These are phyloP conservation scores for Champsocephalus esox DNA, from an alignment of 2,797 vertebrate genomes.

Conservation along the genomic window DNA sequence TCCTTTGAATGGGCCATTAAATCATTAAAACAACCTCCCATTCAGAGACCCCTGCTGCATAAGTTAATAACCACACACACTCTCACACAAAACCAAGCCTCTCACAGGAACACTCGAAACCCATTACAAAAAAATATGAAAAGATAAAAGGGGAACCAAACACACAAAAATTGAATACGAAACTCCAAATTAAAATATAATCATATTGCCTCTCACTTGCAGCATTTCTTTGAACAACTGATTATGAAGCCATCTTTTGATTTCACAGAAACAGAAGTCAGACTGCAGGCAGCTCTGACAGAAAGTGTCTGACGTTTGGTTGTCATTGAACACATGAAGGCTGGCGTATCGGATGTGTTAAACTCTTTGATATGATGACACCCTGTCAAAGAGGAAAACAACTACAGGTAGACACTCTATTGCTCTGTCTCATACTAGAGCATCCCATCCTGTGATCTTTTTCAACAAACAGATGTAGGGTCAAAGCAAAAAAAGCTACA, in stretches of 20 bases:
- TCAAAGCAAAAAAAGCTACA: constrained; percentile 15
- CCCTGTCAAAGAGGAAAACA: not conserved
- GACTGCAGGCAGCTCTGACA: constrained; percentile 17
- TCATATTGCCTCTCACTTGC: constrained; percentile 28
- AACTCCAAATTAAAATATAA: constrained; percentile 36
- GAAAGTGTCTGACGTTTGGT: not conserved
- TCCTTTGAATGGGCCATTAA: constrained; percentile 70
- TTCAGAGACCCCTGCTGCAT: constrained; percentile 62
- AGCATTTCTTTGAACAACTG: constrained; percentile 30
- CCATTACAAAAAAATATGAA: constrained; percentile 27
- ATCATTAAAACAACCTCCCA: constrained; percentile 71
- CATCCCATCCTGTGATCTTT: constrained; percentile 12
- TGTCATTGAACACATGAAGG: not conserved
- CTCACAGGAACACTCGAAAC: constrained; percentile 43
- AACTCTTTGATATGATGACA: not conserved
- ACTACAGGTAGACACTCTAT: not conserved
- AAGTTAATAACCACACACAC: constrained; percentile 59
- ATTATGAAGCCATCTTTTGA: constrained; percentile 41
- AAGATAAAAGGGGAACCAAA: constrained; percentile 46
- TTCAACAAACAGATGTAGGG: constrained; percentile 33
- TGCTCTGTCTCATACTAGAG: not conserved
- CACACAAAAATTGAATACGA: constrained; percentile 36
- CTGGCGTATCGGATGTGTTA: not conserved
- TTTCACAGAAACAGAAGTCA: constrained; percentile 9
- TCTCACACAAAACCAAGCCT: constrained; percentile 45